A percentile compares a stretch with the other conserved stretches of the same genome.
Evolutionary conservation across 2,113 vertebrate genomes (phyloP).

Genomic region (Engraulis encrasicolus): DNA sequence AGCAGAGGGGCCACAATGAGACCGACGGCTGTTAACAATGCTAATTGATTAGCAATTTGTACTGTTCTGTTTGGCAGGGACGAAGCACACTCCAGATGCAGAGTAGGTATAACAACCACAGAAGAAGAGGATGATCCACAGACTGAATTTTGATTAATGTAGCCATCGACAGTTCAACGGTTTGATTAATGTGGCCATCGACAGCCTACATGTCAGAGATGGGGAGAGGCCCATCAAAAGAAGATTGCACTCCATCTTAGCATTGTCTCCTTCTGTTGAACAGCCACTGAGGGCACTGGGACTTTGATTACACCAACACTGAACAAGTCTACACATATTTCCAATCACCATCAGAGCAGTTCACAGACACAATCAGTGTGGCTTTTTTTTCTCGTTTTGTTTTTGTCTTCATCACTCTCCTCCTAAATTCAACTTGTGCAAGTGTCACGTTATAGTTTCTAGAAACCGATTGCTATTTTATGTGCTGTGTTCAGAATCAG

Average conservation of each 20-base stretch:
- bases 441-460: background rate
- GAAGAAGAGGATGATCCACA: background rate
- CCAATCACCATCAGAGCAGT: background rate
- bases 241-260: background rate
- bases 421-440: background rate
- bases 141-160: background rate
- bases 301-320: background rate
- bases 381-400: no score
- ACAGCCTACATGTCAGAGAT: background rate
- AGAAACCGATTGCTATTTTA: background rate
- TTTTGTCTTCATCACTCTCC: background rate
- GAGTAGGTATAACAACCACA: background rate
- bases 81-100: background rate
- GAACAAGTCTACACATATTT: background rate
- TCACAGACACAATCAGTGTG: background rate
- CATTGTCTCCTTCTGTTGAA: background rate
- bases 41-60: constrained; percentile 22
- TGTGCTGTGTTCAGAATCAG: background rate
- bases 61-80: constrained; percentile 9
- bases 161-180: no score
- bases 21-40: constrained; percentile 3
- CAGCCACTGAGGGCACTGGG: background rate
- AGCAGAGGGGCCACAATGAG: background rate
- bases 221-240: background rate
- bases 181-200: background rate